Evolutionary conservation across 1,140 invertebrate species (phyloP), one percentile per base, ranked within the genome.

Genomic region (Zaprionus ghesquierei): DNA sequence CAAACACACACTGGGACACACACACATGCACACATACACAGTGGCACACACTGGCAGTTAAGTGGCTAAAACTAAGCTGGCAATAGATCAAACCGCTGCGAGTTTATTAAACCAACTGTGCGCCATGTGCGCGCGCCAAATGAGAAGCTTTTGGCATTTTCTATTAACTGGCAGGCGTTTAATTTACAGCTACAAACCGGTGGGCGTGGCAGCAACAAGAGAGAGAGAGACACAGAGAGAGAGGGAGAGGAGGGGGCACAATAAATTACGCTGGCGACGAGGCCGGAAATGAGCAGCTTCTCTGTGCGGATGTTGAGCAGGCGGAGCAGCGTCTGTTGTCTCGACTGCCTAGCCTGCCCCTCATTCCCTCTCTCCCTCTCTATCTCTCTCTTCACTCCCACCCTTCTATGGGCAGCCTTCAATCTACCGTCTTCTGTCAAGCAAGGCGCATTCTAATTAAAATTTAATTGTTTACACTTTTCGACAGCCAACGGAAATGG

Each of bases 401-500:
- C 10, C 41, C 3, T 8, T 22, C 18, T 46, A n/a, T n/a, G n/a
- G n/a, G 18, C 15, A 22, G 41, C 6, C 41, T 46, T 46, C 60
- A 62, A 51, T 51, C 60, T 51, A 15, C 20, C 35, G 25, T 29
- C 44, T 25, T 25, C 70, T 79, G 75, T 86, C 81, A 86, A 86
- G 46, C 81, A 69, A 79, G 77, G 75, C 71, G 76, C 66, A 82
- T 87, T 89, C 84, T 87, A 87, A 87, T 87, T 87, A 87, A 87
- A 89, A 77, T 87, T 87, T 87, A 87, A 87, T 89, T 87, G 84
- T 87, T 87, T 87, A 82, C 84, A 87, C 84, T 87, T 81, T 87
- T 81, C 65, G 81, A 79, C 69, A 77, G 62, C 71, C 25, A 87
- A 70, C 71, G 82, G 78, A 87, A 85, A 69, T 81, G 81, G 61